A percentile compares a stretch with the other conserved stretches of the same genome.
Evolutionary conservation across 2,797 vertebrate species (phyloP).

Genomic region (Oreochromis mossambicus): DNA sequence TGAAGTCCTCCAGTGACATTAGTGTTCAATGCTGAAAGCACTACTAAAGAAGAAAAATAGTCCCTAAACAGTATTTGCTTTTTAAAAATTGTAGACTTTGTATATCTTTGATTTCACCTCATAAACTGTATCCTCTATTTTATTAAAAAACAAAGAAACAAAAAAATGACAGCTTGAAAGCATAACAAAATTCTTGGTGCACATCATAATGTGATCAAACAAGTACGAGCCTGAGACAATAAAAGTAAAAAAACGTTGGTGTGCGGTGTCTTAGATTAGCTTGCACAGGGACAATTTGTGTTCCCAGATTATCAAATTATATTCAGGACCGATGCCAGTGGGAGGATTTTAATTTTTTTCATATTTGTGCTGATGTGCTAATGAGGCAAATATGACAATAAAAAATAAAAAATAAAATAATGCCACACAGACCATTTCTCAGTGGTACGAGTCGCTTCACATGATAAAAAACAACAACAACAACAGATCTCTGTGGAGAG

Average conservation of each 20-base stretch:
- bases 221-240: neutral
- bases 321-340: neutral
- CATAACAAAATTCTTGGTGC: neutral
- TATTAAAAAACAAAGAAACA: neutral
- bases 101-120: neutral
- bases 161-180: neutral
- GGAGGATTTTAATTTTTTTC: neutral
- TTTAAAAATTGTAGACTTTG: neutral
- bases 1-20: neutral
- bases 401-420: neutral
- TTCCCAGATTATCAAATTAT: neutral
- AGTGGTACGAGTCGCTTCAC: neutral
- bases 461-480: neutral
- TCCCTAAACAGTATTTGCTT: neutral
- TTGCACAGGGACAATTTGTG: neutral
- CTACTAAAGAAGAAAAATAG: neutral
- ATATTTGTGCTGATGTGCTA: neutral
- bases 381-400: neutral
- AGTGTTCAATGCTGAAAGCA: neutral
- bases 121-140: neutral
- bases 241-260: rapidly evolving
- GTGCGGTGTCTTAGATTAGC: neutral
- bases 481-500: neutral
- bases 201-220: neutral
- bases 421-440: neutral